A percentile compares a stretch with the other conserved stretches of the same genome.
Evolutionary conservation across 2,888 invertebrate species (phyloP).

Genomic region (Amphimallon solstitiale): DNA sequence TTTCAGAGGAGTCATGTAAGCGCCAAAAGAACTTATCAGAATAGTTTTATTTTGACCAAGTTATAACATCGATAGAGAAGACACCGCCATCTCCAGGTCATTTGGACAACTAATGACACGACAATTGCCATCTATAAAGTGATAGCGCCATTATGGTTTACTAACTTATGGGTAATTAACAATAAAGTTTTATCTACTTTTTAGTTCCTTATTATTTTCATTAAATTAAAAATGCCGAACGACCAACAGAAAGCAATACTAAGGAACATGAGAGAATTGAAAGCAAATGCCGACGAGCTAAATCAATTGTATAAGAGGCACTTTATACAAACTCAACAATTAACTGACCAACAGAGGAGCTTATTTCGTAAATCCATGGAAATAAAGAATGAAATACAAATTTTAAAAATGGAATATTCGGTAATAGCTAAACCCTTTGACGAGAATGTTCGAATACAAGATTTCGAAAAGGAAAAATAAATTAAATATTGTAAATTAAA

Average conservation of each 20-base stretch:
- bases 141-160: neutral
- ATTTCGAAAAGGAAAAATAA: too few relatives aligned
- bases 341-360: constrained; percentile 33
- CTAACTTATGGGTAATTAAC: neutral
- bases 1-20: too few relatives aligned
- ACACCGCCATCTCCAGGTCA: constrained; percentile 2
- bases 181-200: neutral
- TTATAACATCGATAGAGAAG: constrained; percentile 17
- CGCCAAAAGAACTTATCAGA: constrained; percentile 27
- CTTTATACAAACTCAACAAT: constrained; percentile 22
- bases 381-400: constrained; percentile 26
- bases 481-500: too few relatives aligned
- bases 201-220: neutral
- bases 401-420: constrained; percentile 10
- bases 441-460: neutral
- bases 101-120: neutral
- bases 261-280: neutral
- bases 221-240: neutral
- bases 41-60: constrained; percentile 34
- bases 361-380: constrained; percentile 34
- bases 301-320: constrained; percentile 30
- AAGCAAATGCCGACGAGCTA: constrained; percentile 2
- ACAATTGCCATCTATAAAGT: too few relatives aligned
- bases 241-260: neutral
- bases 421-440: neutral